Evolutionary conservation across 2,888 invertebrate species (phyloP).

Genomic region (Synergus itoensis): DNA sequence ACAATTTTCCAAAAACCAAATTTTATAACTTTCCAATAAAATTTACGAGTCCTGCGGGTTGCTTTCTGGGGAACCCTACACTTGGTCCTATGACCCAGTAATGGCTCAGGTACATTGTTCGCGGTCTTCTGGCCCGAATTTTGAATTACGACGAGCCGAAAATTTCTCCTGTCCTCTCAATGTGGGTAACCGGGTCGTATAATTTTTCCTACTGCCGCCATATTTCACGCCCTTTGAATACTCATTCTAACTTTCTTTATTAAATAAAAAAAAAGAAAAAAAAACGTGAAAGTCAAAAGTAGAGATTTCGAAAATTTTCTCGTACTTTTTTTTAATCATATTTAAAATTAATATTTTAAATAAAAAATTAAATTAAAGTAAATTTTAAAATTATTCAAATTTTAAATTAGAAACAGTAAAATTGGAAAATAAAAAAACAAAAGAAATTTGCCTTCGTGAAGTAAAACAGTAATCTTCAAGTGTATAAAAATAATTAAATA

Average conservation of each 20-base stretch:
- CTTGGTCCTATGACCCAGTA: slow-evolving; percentile 52
- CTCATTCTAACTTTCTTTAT: background rate
- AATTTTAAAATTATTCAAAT: too few relatives aligned
- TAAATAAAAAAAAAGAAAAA: too few relatives aligned
- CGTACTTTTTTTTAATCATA: background rate
- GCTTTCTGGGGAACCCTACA: slow-evolving; percentile 41
- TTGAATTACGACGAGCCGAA: slow-evolving; percentile 41
- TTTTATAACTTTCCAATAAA: slow-evolving; percentile 44
- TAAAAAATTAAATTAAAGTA: too few relatives aligned
- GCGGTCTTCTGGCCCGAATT: slow-evolving; percentile 44
- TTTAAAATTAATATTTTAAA: too few relatives aligned
- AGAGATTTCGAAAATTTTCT: background rate
- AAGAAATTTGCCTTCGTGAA: background rate
- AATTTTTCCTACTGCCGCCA: slow-evolving; percentile 36
- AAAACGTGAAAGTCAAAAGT: background rate
- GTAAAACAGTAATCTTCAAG: background rate
- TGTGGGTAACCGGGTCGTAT: slow-evolving; percentile 52
- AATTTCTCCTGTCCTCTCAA: slow-evolving; percentile 30
- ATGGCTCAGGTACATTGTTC: slow-evolving; percentile 48
- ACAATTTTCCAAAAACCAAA: background rate
- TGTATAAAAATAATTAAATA: background rate
- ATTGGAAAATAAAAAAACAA: background rate
- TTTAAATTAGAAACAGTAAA: too few relatives aligned
- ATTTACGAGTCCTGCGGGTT: slow-evolving; percentile 47
- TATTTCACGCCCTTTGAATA: background rate